Conservation (phyloP, 1,140 invertebrate genomes). For the Drosophila teissieri region DNA sequence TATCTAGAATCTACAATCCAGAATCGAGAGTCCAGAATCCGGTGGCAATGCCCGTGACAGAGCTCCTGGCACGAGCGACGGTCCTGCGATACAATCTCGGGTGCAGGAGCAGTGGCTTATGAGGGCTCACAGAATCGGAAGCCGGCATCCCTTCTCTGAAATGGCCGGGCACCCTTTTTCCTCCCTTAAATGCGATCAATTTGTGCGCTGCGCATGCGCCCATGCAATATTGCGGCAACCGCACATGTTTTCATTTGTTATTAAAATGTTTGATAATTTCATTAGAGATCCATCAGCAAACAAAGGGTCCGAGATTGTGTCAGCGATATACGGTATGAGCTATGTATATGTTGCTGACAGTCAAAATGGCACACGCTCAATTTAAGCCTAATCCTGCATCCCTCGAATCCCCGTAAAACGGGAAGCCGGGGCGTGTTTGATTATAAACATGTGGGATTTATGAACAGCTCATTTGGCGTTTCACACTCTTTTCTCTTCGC, state of each 20-base stretch:
- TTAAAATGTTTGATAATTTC: conserved; percentile 84
- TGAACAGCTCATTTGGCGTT: conserved; percentile 64
- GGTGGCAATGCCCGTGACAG: conserved; percentile 64
- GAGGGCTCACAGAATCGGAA: conserved; percentile 38
- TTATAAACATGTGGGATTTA: conserved; percentile 84
- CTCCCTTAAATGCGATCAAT: conserved; percentile 49
- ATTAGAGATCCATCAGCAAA: conserved; percentile 78
- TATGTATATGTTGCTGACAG: conserved; percentile 20
- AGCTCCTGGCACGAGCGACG: conserved; percentile 61
- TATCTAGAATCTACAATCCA: neutral
- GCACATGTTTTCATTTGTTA: conserved; percentile 85
- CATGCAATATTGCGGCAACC: conserved; percentile 78
- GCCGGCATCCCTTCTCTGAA: conserved; percentile 38
- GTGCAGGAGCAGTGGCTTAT: conserved; percentile 25
- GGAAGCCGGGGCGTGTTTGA: conserved; percentile 62
- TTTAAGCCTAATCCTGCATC: conserved; percentile 78
- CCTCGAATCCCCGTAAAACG: conserved; percentile 1
- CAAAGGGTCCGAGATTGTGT: conserved; percentile 52
- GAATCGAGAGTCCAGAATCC: conserved; percentile 1
- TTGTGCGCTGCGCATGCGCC: conserved; percentile 62
- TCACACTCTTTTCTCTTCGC: conserved; percentile 51
- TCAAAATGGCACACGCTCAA: conserved; percentile 75
- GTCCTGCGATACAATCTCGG: conserved; percentile 61
- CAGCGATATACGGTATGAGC: conserved; percentile 25
- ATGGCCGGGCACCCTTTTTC: conserved; percentile 36